Evolutionary conservation across 2,113 vertebrate genomes (phyloP), one percentile per base, ranked within the genome.

Genomic region (Motacilla tschutschensis): DNA sequence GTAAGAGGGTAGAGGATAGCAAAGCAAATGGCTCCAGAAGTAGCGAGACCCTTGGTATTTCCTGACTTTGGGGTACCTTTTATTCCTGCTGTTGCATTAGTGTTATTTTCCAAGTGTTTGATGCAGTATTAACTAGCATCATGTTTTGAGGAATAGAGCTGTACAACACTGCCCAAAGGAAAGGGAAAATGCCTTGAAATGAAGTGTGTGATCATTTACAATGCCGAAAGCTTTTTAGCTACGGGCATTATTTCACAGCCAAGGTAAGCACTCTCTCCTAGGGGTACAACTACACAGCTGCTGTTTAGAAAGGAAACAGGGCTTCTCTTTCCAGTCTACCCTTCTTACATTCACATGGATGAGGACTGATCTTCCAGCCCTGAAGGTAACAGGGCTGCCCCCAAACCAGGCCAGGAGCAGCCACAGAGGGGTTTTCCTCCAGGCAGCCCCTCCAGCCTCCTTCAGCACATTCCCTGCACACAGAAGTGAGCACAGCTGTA

Each of bases 151-250:
- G 59, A 85, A 84, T 14, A 90, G 76, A 90, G 51, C 24, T 90
- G 70, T 72, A 83, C 51, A 88, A 54, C 5, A 2, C 60, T 79
- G 87, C 91, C 89, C 12, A 16, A 63, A 95, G 91, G 90, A 88
- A 88, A 93, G 83, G 77, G 77, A 86, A 90, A 92, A 88, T 66
- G 70, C 63, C 88, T 92, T 87, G 87, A 87, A 92, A 84, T 87
- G 83, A 94, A 86, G 79, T 47, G 87, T 83, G 86, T 73, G 83
- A 95, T 89, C 72, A 2, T 79, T 84, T 85, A 84, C 73, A 67
- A 71, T 51, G 84, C 79, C 8, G 0, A 91, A 93, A 92, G 91
- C 88, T 64, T 93, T 94, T 87, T 90, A 92, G 93, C 93, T 92
- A 65, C 4, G 3, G 87, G 86, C 92, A 81, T 89, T 91, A 84